Percentiles rank a stretch among this genome's conserved stretches.
These are phyloP conservation scores for Chionis minor DNA, from an alignment of 2,113 vertebrate genomes.

Conservation along the genomic window DNA sequence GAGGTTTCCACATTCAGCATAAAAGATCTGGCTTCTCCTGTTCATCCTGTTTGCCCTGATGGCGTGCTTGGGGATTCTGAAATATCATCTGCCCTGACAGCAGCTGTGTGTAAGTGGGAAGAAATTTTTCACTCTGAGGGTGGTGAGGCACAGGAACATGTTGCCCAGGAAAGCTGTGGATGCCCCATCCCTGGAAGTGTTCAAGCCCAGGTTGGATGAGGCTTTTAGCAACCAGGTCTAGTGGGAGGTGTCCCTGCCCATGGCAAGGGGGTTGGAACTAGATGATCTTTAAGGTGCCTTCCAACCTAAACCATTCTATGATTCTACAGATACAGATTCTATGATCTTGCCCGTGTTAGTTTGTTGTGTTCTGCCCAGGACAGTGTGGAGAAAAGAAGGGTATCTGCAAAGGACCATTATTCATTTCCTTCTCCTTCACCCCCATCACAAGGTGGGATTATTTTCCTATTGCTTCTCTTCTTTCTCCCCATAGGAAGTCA, in stretches of 20 bases:
- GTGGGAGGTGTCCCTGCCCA: too few relatives aligned
- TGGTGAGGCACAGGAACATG: too few relatives aligned
- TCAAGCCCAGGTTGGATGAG: too few relatives aligned
- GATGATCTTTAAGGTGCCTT: too few relatives aligned
- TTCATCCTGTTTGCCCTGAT: background rate
- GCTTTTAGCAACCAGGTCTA: too few relatives aligned
- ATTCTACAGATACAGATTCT: too few relatives aligned
- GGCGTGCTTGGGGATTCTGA: background rate
- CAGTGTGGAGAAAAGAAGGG: background rate
- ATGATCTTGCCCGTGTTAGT: background rate
- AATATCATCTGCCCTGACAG: background rate
- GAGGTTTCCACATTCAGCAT: background rate
- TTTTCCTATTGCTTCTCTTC: background rate
- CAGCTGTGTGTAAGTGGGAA: rapidly evolving
- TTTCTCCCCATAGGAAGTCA: background rate
- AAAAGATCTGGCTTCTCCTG: background rate
- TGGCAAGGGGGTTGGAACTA: too few relatives aligned
- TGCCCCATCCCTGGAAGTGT: too few relatives aligned
- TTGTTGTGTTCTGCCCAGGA: background rate
- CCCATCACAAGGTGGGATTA: background rate
- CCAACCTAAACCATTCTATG: too few relatives aligned
- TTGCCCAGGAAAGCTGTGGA: too few relatives aligned
- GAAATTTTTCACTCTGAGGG: too few relatives aligned
- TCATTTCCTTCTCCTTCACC: background rate
- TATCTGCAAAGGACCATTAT: background rate